Evolutionary conservation across 2,113 vertebrate genomes (phyloP).

Genomic region (Xiphophorus couchianus): DNA sequence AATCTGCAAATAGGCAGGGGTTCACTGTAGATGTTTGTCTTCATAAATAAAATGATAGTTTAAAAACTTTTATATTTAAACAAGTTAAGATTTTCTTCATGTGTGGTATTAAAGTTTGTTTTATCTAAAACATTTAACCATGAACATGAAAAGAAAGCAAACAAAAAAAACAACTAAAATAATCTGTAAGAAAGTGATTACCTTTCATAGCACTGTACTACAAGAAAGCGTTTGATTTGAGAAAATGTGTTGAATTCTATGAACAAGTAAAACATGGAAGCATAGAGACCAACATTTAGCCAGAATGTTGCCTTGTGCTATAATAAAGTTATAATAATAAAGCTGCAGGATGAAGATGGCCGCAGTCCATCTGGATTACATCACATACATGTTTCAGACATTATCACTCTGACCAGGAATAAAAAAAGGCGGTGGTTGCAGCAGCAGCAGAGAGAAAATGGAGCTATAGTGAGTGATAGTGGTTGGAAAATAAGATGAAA

Average conservation of each 20-base stretch:
- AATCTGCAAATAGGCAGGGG: too few species aligned
- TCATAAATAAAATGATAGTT: too few species aligned
- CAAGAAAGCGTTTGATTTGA: too few species aligned
- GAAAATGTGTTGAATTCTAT: background rate
- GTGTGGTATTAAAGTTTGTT: too few species aligned
- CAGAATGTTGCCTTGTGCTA: constrained; percentile 27
- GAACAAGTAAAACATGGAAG: constrained; percentile 4
- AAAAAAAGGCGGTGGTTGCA: constrained; percentile 12
- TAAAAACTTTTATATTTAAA: too few species aligned
- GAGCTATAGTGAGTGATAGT: constrained; percentile 30
- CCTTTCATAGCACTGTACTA: too few species aligned
- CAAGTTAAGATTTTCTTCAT: too few species aligned
- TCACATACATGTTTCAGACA: constrained; percentile 72
- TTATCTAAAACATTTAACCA: too few species aligned
- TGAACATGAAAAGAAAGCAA: too few species aligned
- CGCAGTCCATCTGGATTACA: constrained; percentile 70
- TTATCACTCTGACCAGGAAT: constrained; percentile 45
- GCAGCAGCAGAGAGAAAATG: constrained; percentile 16
- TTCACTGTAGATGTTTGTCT: too few species aligned
- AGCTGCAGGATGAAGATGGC: constrained; percentile 40
- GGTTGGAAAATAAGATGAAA: constrained; percentile 23
- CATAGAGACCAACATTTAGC: background rate
- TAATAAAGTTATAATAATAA: constrained; percentile 18
- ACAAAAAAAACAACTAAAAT: too few species aligned
- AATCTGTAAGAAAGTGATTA: too few species aligned